Percentiles rank a stretch among this genome's conserved stretches.
phyloP scores from a whole-genome alignment of 2,797 vertebrate genomes.

The Staurois parvus region DNA sequence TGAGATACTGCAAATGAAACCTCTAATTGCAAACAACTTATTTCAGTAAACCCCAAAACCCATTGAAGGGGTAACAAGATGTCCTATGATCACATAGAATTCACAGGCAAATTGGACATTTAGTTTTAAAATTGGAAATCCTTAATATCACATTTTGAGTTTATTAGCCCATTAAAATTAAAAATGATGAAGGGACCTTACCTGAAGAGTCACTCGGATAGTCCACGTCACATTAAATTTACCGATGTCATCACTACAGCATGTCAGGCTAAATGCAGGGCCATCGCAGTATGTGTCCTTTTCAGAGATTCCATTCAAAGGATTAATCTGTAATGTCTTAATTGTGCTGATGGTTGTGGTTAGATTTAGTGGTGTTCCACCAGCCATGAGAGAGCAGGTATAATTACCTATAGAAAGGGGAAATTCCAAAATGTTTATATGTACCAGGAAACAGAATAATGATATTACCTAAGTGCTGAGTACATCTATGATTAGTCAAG shows the following conservation, averaged over 20 bases:
- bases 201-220: not conserved
- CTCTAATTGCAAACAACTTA: no score
- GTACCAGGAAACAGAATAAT: not conserved
- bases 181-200: not conserved
- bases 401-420: conserved; percentile 22
- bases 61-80: no score
- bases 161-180: no score
- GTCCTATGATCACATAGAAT: no score
- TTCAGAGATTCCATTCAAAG: no score
- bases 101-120: no score
- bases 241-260: conserved; percentile 9
- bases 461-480: no score
- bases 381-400: not conserved
- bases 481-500: no score
- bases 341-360: not conserved
- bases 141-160: no score
- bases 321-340: not conserved
- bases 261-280: not conserved
- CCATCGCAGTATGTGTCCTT: conserved; percentile 16
- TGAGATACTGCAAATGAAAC: no score
- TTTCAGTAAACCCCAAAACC: no score
- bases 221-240: conserved; percentile 25
- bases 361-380: not conserved
- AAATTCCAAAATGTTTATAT: not conserved
- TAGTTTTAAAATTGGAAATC: no score